A percentile compares a stretch with the other conserved stretches of the same genome.
These are phyloP conservation scores for Empidonax alnorum DNA, from an alignment of 2,113 vertebrate genomes.

Conservation along the genomic window DNA sequence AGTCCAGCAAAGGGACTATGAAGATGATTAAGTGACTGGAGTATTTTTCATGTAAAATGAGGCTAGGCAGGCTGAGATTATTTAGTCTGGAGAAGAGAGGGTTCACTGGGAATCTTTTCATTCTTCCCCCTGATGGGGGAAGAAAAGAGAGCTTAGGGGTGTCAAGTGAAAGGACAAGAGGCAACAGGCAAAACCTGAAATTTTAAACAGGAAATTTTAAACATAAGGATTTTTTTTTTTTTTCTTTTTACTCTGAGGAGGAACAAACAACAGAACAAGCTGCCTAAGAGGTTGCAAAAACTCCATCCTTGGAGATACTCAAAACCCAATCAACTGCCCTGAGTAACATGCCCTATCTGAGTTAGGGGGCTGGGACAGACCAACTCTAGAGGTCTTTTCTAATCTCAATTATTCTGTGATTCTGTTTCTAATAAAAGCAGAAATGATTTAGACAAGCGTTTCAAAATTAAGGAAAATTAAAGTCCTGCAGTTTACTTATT, in stretches of 20 bases:
- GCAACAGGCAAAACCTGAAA: not conserved
- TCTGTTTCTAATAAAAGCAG: not conserved
- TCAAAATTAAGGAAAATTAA: conserved; percentile 33
- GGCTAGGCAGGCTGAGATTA: not conserved
- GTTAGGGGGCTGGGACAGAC: not conserved
- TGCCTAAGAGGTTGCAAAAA: not conserved
- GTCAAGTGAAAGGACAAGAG: not conserved
- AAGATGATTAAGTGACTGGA: not conserved
- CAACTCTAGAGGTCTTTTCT: not conserved
- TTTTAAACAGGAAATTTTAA: not conserved
- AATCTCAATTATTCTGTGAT: not conserved
- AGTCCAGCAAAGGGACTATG: not conserved
- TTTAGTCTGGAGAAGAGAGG: not conserved
- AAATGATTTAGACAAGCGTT: not conserved
- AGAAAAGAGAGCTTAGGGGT: not conserved
- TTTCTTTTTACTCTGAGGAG: not conserved
- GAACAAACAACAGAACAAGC: not conserved
- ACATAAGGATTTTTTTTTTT: not conserved
- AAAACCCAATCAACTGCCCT: not conserved
- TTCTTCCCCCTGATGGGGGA: no score
- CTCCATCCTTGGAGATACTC: not conserved
- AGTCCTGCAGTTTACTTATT: conserved; percentile 47
- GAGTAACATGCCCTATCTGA: not conserved
- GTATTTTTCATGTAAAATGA: not conserved
- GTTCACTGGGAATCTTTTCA: not conserved